phyloP scores from a whole-genome alignment of 2,113 vertebrate species.

The Cnemophilus loriae region DNA sequence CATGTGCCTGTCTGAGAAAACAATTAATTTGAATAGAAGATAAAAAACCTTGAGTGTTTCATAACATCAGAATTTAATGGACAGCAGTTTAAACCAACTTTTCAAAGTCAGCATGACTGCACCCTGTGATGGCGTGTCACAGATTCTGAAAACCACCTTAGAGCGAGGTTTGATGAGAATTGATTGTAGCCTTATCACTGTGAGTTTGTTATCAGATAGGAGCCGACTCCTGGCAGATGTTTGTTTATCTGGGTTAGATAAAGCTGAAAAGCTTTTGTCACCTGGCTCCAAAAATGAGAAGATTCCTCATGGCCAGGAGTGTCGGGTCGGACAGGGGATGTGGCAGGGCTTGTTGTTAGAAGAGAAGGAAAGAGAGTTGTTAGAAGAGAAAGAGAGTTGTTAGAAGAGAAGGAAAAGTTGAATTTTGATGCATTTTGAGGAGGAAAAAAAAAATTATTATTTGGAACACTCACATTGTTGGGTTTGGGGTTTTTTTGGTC shows the following conservation, averaged over 20 bases:
- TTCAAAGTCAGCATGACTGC: background rate
- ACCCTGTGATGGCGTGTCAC: background rate
- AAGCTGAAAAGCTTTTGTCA: background rate
- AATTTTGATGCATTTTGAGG: background rate
- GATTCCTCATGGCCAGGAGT: background rate
- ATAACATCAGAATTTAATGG: background rate
- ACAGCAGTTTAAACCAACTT: background rate
- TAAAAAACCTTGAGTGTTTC: background rate
- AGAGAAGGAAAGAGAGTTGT: background rate
- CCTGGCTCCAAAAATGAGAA: background rate
- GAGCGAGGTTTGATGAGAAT: constrained; percentile 53
- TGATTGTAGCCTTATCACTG: constrained; percentile 42
- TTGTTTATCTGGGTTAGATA: constrained; percentile 61
- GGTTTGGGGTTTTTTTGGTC: accelerated
- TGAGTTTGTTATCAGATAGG: constrained; percentile 15
- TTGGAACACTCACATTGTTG: accelerated
- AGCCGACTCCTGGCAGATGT: constrained; percentile 23
- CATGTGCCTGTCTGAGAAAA: background rate
- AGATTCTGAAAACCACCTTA: constrained; percentile 2
- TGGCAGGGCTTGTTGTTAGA: background rate
- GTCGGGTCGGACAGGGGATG: background rate
- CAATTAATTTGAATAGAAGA: background rate
- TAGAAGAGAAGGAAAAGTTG: background rate
- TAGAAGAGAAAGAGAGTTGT: background rate
- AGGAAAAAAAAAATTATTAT: background rate